Base-by-base conservation (phyloP, 2,113 vertebrate genomes). In the Lonchura striata region DNA sequence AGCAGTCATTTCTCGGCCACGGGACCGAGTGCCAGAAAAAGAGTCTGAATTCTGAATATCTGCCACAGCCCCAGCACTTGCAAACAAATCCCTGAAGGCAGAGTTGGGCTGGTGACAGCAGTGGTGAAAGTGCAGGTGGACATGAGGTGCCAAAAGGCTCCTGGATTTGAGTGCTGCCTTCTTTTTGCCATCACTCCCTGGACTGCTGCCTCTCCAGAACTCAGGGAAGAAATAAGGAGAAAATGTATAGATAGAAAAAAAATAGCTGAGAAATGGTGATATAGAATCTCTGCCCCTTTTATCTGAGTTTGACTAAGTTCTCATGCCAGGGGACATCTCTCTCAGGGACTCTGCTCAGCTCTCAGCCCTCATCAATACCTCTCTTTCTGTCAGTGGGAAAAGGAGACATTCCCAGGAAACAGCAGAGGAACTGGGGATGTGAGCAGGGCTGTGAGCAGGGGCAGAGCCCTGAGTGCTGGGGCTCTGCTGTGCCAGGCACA, bases 181-280 rank as follows among this genome's bases (percentile, higher is more conserved):
- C 41, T 35, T 31, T 63, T 33, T 37, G 35, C 18, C 31, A 60
- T 54, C 60, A 2, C 14, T 50, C 9, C 37, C n/a, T 8, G 4
- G 3, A 5, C 35, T 50, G 8, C 35, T 72, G 31, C 35, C 75
- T 27, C 59, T 14, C 41, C 39, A 66, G 35, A 27, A 35, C 8
- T 9, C 13, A 57, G 39, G 28, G 28, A 13, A 63, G 19, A 30
- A 28, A 28, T 18, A 11, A 61, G 13, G 8, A 57, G 39, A 49
- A 17, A 54, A 71, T 0, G 0, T 6, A 6, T 0, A 1, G 18
- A 23, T 9, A 6, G 8, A 42, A 86, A 35, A 28, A 33, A 52
- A 35, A 9, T 39, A 82, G 56, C 23, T 52, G 27, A 56, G n/a
- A 33, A 81, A 25, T 46, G 16, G 44, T 42, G 39, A 6, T 31